Evolutionary conservation across 2,888 invertebrate genomes (phyloP), one percentile per base, ranked within the genome.

Genomic region (Epirrhoe tristata): DNA sequence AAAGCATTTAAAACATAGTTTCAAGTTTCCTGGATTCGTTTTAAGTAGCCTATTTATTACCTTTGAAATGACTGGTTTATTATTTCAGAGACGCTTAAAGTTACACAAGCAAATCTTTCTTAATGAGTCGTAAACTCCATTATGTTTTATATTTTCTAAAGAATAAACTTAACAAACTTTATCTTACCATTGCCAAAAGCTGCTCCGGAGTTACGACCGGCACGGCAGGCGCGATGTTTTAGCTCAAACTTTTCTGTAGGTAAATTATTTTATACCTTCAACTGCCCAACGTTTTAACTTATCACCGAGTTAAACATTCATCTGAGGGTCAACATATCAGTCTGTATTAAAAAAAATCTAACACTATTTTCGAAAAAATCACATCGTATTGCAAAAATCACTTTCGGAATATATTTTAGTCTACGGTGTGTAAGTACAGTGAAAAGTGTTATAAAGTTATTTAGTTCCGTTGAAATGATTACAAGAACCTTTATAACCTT

Each of bases 101-200:
- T 48, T 6, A 16, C 14, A 16, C 14, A 48, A 5, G 34, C 4
- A 48, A 53, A 53, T 59, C 52, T 53, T 57, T 46, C 48, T 48
- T 48, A 16, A 59, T 17, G 34, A 17, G 39, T 31, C 56, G 34
- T 51, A 31, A 65, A 65, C 48, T 46, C 39, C 36, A 46, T 58
- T 14, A 56, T 52, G 56, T 34, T 59, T 60, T 63, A 58, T 58
- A 60, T 52, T 58, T 60, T 52, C 48, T 32, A 61, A 31, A 52
- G 34, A 68, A 65, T 64, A 68, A 64, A 61, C 58, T 61, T 61
- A 57, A 63, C 43, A 60, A 71, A 72, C 67, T 72, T 72, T 66
- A 63, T 59, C 55, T 55, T 54, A 54, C 63, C 69, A 66, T 61
- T 69, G 66, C 70, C 66, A 66, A 71, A 72, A 70, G 64, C 68